phyloP scores from a whole-genome alignment of 2,888 invertebrate genomes.

The Mythimna ferrago region DNA sequence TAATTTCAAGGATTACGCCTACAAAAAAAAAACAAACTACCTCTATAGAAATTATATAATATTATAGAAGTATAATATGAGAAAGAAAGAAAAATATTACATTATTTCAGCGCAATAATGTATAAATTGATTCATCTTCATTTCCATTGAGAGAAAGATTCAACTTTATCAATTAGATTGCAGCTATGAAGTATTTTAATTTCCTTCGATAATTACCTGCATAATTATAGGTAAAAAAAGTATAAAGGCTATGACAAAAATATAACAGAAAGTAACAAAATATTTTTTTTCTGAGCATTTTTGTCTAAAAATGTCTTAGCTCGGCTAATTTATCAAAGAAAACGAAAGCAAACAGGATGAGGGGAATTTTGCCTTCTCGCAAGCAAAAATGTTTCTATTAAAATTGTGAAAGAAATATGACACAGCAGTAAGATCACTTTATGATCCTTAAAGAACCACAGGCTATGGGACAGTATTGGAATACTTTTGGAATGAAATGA shows the following conservation, averaged over 20 bases:
- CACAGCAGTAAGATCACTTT: slow-evolving; percentile 6
- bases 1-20: too few relatives aligned
- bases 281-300: background rate
- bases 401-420: slow-evolving; percentile 23
- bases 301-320: slow-evolving; percentile 26
- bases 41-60: too few relatives aligned
- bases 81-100: too few relatives aligned
- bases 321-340: slow-evolving; percentile 48
- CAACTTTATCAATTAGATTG: too few relatives aligned
- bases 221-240: background rate
- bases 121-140: too few relatives aligned
- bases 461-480: background rate
- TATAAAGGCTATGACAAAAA: background rate
- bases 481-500: background rate
- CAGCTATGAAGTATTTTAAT: background rate
- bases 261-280: slow-evolving; percentile 10
- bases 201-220: background rate
- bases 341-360: slow-evolving; percentile 30
- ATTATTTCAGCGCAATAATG: too few relatives aligned
- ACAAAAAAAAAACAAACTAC: too few relatives aligned
- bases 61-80: too few relatives aligned
- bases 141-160: too few relatives aligned
- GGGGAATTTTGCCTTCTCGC: background rate
- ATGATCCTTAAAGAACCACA: background rate
- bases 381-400: slow-evolving; percentile 26